A percentile compares a stretch with the other conserved stretches of the same genome.
Conservation (phyloP, 1,140 invertebrate species). For the Gryllus bimaculatus region DNA sequence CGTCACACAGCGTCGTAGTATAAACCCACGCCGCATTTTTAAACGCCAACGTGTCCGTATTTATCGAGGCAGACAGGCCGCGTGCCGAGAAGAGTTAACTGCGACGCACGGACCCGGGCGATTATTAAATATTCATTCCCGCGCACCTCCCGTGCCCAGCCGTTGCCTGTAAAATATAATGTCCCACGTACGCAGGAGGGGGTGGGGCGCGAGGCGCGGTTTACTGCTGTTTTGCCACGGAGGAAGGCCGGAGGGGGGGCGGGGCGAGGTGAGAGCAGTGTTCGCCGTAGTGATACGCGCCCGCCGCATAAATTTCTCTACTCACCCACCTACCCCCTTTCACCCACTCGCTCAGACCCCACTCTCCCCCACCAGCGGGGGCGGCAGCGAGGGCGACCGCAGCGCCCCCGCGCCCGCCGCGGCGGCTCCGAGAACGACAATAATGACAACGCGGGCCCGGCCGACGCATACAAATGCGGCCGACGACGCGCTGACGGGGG, state of each 20-base stretch:
- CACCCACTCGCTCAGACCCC: too few relatives aligned
- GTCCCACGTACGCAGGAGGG: background rate
- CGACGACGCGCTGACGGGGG: background rate
- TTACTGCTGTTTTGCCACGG: background rate
- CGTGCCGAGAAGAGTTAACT: background rate
- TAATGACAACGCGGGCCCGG: background rate
- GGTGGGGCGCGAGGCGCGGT: background rate
- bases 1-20: too few relatives aligned
- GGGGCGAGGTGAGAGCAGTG: background rate
- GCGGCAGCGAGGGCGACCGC: too few relatives aligned
- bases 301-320: background rate
- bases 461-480: constrained; percentile 2
- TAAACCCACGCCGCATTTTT: too few relatives aligned
- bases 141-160: background rate
- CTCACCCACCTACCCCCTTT: too few relatives aligned
- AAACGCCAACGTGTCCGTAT: background rate
- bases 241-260: background rate
- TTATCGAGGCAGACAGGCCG: background rate
- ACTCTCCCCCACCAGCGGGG: background rate
- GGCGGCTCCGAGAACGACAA: background rate
- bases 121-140: background rate
- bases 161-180: background rate
- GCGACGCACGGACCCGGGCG: background rate
- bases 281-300: background rate
- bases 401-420: background rate